These are phyloP conservation scores for Platygyra sinensis DNA, from an alignment of 64 coral and sea anemone species.

Conservation along the genomic window DNA sequence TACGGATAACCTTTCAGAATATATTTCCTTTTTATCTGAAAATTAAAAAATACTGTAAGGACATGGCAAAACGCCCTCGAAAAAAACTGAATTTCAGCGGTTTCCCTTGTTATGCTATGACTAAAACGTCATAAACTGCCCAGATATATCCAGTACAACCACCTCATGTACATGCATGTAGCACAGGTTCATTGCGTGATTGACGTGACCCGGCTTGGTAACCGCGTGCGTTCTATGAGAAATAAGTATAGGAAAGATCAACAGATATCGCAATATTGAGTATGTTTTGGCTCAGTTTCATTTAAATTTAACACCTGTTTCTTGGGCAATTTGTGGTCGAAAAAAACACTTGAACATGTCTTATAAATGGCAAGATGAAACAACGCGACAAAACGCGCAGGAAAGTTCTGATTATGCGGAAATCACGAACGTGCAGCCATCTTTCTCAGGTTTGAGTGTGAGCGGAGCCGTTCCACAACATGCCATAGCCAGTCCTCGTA, in stretches of 20 bases:
- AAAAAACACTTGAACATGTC: slow-evolving; percentile 5
- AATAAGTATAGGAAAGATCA: not conserved
- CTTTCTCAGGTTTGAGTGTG: slow-evolving; percentile 16
- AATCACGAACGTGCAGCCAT: slow-evolving; percentile 14
- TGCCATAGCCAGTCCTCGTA: slow-evolving; percentile 16
- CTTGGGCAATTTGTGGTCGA: not conserved
- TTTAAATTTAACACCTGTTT: not conserved
- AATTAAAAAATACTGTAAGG: too few relatives aligned
- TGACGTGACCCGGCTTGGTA: slow-evolving; percentile 12
- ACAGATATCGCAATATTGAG: not conserved
- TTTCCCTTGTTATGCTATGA: too few relatives aligned
- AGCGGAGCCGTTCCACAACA: not conserved
- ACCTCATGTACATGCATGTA: too few relatives aligned
- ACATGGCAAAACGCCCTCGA: too few relatives aligned
- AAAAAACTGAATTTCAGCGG: too few relatives aligned
- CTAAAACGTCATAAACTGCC: too few relatives aligned
- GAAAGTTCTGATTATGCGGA: not conserved
- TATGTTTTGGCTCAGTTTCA: not conserved
- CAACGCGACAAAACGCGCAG: slow-evolving; percentile 2
- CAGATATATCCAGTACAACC: too few relatives aligned
- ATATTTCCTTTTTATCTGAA: too few relatives aligned
- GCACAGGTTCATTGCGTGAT: not conserved
- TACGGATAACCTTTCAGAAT: too few relatives aligned
- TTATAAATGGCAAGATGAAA: slow-evolving; percentile 1
- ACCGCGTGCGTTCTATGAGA: not conserved